phyloP scores from a whole-genome alignment of 2,888 invertebrate species.

The Lasioglossum lativentre region DNA sequence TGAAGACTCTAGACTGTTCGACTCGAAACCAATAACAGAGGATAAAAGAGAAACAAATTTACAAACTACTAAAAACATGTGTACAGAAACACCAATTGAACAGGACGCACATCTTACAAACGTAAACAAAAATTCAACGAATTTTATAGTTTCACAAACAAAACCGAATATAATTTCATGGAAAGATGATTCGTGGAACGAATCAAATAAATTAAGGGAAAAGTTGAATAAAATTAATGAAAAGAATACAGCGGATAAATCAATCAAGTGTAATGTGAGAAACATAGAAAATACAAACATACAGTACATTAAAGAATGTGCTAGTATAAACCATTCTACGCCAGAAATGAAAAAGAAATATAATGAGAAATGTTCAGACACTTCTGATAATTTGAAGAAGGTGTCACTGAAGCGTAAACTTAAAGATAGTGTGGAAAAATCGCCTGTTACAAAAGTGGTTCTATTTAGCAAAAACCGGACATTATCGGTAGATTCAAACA shows the following conservation, averaged over 20 bases:
- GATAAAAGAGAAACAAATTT: conserved; percentile 10
- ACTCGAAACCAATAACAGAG: conserved; percentile 18
- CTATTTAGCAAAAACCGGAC: conserved; percentile 61
- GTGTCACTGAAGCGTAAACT: conserved; percentile 47
- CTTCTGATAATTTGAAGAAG: conserved; percentile 19
- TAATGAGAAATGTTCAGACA: not conserved
- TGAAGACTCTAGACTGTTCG: conserved; percentile 60
- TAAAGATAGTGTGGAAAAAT: conserved; percentile 40
- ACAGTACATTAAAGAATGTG: conserved; percentile 33
- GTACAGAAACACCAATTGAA: conserved; percentile 13
- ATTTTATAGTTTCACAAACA: conserved; percentile 17
- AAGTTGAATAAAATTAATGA: conserved; percentile 43
- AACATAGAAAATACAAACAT: conserved; percentile 45
- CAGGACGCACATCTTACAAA: conserved; percentile 1
- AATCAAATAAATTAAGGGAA: conserved; percentile 59
- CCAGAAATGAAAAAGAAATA: conserved; percentile 24
- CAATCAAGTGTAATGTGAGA: conserved; percentile 34
- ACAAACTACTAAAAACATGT: not conserved
- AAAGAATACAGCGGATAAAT: conserved; percentile 24
- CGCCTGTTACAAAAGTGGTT: conserved; percentile 66
- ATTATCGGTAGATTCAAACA: conserved; percentile 74
- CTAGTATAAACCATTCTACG: conserved; percentile 17
- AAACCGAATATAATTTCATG: conserved; percentile 64
- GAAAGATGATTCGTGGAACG: conserved; percentile 78
- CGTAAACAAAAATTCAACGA: conserved; percentile 17